These are phyloP conservation scores for Cladopsammia gracilis DNA, from an alignment of 64 coral and sea anemone genomes.

Conservation along the genomic window DNA sequence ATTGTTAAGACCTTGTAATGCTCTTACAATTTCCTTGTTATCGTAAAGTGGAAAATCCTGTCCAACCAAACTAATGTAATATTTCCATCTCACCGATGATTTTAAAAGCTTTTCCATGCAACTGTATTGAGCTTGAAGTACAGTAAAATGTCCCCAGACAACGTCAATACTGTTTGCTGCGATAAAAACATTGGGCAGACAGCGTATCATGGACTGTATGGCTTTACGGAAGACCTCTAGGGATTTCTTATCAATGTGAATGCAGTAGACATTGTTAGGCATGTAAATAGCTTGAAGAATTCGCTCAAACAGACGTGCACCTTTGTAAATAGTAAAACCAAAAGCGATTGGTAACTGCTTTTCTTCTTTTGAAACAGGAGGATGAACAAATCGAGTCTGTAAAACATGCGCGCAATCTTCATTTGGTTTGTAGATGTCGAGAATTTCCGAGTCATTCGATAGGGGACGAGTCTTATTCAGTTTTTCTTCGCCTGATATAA, in stretches of 20 bases:
- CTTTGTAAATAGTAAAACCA: constrained; percentile 40
- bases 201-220: constrained; percentile 8
- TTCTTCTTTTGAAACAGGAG: not conserved
- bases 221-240: constrained; percentile 1
- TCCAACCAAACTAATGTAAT: constrained; percentile 43
- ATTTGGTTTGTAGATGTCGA: not conserved
- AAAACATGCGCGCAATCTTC: not conserved
- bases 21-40: constrained; percentile 32
- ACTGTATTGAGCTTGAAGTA: constrained; percentile 36
- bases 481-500: constrained; percentile 27
- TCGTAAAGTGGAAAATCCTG: constrained; percentile 56
- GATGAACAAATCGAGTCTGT: constrained; percentile 16
- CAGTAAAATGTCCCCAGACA: constrained; percentile 46
- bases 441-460: not conserved
- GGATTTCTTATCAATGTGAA: constrained; percentile 57
- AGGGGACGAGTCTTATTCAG: not conserved
- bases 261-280: constrained; percentile 53
- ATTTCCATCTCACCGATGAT: constrained; percentile 43
- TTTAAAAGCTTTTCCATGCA: constrained; percentile 48
- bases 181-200: constrained; percentile 60
- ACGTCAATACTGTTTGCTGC: constrained; percentile 27
- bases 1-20: constrained; percentile 40
- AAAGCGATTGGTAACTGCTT: constrained; percentile 33
- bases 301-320: constrained; percentile 26
- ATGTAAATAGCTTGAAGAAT: constrained; percentile 44